Conservation (phyloP, 2,797 vertebrate species). For the Notolabrus celidotus region DNA sequence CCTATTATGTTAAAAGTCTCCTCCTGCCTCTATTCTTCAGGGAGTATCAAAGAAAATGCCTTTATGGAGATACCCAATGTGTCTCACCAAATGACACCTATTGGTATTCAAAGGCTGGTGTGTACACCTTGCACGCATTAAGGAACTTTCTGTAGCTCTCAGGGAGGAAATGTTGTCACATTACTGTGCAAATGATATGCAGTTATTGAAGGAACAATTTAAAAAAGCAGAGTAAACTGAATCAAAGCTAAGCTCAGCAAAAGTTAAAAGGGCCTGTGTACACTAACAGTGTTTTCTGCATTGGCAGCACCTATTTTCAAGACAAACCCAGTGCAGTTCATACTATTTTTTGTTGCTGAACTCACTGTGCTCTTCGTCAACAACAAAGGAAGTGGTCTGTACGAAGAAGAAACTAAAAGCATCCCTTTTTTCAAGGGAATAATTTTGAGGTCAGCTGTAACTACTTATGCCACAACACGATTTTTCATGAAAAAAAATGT, state of each 20-base stretch:
- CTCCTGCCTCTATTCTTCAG: constrained; percentile 42
- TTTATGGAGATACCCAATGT: constrained; percentile 43
- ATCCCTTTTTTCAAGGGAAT: too few species aligned
- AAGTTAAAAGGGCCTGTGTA: constrained; percentile 43
- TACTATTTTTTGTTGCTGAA: too few species aligned
- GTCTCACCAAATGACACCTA: constrained; percentile 64
- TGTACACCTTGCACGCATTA: constrained; percentile 76
- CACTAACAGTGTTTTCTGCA: too few species aligned
- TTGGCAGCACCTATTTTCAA: too few species aligned
- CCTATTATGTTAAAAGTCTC: constrained; percentile 61
- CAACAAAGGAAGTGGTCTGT: too few species aligned
- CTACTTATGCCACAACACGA: too few species aligned
- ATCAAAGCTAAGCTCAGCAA: constrained; percentile 70
- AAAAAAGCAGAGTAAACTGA: constrained; percentile 80
- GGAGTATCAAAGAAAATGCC: constrained; percentile 55
- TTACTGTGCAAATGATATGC: constrained; percentile 84
- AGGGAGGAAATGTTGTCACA: constrained; percentile 78
- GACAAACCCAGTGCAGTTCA: too few species aligned
- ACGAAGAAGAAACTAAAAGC: too few species aligned
- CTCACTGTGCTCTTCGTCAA: too few species aligned
- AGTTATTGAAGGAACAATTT: constrained; percentile 72
- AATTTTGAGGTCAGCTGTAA: too few species aligned
- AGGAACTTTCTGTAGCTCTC: constrained; percentile 71
- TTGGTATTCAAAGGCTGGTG: constrained; percentile 80
- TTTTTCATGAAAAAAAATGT: too few species aligned